phyloP scores from a whole-genome alignment of 2,113 vertebrate genomes.

The Mirza zaza region DNA sequence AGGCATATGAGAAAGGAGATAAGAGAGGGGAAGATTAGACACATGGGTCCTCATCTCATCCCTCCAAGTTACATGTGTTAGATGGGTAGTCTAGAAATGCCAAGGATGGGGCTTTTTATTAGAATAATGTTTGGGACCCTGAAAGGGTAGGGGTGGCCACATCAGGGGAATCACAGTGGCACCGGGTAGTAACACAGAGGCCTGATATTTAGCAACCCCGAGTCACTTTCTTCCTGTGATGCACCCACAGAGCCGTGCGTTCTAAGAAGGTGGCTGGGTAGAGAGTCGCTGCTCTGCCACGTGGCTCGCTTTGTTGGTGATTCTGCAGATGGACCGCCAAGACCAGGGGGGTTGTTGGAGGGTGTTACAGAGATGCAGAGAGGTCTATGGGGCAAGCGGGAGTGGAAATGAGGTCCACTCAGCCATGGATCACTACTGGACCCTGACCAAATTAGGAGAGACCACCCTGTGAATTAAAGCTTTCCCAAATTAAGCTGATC shows the following conservation, averaged over 20 bases:
- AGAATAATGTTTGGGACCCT: background rate
- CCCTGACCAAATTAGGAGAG: background rate
- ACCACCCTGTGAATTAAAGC: background rate
- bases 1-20: background rate
- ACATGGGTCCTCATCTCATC: background rate
- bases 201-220: background rate
- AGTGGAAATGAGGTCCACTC: no score
- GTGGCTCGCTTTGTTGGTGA: background rate
- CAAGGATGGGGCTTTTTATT: fast-evolving
- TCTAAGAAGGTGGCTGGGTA: background rate
- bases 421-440: background rate
- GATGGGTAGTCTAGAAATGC: background rate
- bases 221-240: background rate
- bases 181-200: background rate
- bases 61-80: background rate
- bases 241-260: fast-evolving
- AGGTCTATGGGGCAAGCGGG: background rate
- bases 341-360: fast-evolving
- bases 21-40: background rate
- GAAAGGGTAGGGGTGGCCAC: fast-evolving
- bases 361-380: background rate
- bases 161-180: background rate
- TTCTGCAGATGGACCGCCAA: background rate
- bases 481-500: background rate
- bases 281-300: fast-evolving